Conservation (phyloP, 2,888 invertebrate species). For the Neuroscelio doddi region DNA sequence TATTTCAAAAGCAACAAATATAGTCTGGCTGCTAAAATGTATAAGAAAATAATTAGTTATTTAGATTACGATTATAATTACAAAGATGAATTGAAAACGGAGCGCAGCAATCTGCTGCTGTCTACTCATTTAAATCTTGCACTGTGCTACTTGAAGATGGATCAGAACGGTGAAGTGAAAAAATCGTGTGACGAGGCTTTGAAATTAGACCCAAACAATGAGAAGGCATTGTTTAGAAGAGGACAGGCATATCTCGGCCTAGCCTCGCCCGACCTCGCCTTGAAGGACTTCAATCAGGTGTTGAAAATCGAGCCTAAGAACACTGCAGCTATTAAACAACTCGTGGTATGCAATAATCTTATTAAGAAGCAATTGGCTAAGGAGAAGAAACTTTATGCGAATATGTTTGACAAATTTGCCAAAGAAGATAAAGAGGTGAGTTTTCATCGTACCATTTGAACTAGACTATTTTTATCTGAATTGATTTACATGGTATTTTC, state of each 20-base stretch:
- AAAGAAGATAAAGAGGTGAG: conserved; percentile 80
- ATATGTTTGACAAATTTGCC: conserved; percentile 96
- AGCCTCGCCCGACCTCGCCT: conserved; percentile 85
- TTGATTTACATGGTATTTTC: too few relatives aligned
- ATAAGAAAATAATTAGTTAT: conserved; percentile 82
- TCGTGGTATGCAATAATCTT: conserved; percentile 80
- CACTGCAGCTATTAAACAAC: conserved; percentile 88
- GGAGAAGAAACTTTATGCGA: conserved; percentile 91
- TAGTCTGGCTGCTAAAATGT: conserved; percentile 87
- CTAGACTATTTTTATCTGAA: neutral
- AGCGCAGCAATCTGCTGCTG: conserved; percentile 76
- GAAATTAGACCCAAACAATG: conserved; percentile 81
- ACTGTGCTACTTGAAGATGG: conserved; percentile 84
- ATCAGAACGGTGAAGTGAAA: conserved; percentile 82
- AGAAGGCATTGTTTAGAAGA: conserved; percentile 91
- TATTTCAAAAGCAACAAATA: conserved; percentile 89
- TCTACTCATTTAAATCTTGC: conserved; percentile 87
- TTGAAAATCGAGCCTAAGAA: conserved; percentile 88
- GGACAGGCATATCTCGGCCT: conserved; percentile 86
- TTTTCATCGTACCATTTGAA: conserved; percentile 16
- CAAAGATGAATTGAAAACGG: conserved; percentile 65
- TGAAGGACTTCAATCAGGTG: conserved; percentile 84
- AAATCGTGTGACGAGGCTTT: conserved; percentile 86
- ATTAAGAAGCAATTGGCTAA: conserved; percentile 84
- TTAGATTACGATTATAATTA: conserved; percentile 71